A percentile compares a stretch with the other conserved stretches of the same genome.
These are phyloP conservation scores for Leptoteleia sp. DNA, from an alignment of 1,140 invertebrate species.

Conservation along the genomic window DNA sequence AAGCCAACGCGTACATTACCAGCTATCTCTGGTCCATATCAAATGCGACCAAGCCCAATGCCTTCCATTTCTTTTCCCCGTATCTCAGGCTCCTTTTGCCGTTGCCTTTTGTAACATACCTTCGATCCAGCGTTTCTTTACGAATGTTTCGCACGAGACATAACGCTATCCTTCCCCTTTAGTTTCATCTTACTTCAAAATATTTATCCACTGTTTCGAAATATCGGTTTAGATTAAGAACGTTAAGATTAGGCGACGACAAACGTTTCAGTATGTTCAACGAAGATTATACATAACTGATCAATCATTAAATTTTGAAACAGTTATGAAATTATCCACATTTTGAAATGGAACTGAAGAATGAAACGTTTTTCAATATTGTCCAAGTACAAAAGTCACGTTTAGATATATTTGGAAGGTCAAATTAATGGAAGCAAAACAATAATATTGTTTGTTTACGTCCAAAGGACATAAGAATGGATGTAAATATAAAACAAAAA, in stretches of 20 bases:
- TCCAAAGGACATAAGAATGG: too few relatives aligned
- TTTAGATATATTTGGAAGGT: too few relatives aligned
- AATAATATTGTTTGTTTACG: too few relatives aligned
- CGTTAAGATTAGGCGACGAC: neutral
- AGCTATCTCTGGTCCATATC: slow-evolving; percentile 79
- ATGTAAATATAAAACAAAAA: too few relatives aligned
- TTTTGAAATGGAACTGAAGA: too few relatives aligned
- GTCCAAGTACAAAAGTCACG: too few relatives aligned
- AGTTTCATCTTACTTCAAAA: slow-evolving; percentile 3
- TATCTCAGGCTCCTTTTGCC: slow-evolving; percentile 38
- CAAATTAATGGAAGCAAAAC: too few relatives aligned
- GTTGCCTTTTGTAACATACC: slow-evolving; percentile 45
- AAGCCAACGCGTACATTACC: slow-evolving; percentile 77
- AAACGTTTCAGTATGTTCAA: neutral
- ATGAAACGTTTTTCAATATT: too few relatives aligned
- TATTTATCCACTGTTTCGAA: slow-evolving; percentile 2
- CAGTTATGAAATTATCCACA: too few relatives aligned
- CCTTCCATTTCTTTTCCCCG: slow-evolving; percentile 57
- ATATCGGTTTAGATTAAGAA: slow-evolving; percentile 11
- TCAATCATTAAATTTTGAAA: too few relatives aligned
- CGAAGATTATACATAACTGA: neutral
- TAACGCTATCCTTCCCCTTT: neutral
- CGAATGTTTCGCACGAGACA: slow-evolving; percentile 41
- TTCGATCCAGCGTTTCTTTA: slow-evolving; percentile 51
- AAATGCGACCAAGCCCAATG: slow-evolving; percentile 76